Evolutionary conservation across 2,113 vertebrate genomes (phyloP), one percentile per base, ranked within the genome.

Genomic region (Anser cygnoides): DNA sequence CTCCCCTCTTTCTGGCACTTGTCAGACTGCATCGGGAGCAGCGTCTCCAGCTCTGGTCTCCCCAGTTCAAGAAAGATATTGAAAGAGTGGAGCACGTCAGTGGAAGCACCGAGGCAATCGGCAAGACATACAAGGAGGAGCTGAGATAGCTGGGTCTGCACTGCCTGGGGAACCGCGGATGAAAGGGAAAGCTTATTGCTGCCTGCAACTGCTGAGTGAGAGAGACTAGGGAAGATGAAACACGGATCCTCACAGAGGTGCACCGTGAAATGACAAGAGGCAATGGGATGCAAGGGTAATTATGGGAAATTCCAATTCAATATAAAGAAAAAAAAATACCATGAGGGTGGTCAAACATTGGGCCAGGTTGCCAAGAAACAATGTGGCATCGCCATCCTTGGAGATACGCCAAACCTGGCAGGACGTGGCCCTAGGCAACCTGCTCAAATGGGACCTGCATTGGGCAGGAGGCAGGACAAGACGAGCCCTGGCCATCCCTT

Each of bases 1-100:
- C 90, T 71, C 93, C 83, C 41, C 73, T 86, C 83, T 65, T 86
- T 37, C 63, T 91, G 93, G 94, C 89, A 87, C 77, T 68, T 70
- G 39, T 50, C 52, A 87, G 49, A 10, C 29, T 82, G 89, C 54
- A 87, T n/a, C 89, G 44, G 77, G 37, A 95, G 61, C 35, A 75
- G 46, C 12, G 41, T 21, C 25, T 87, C 44, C 84, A 94, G 76
- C 70, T 75, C 84, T 84, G 31, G 57, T 91, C 89, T 92, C 88
- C 46, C 65, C 66, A 78, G 52, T 52, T 39, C 52, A 87, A 50
- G 61, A 22, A 39, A 92, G 57, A 25, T 13, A 66, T 1, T 54
- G 62, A 76, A 95, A 89, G 15, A 49, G 58, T 10, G 35, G 43
- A 91, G n/a, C 31, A 80, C 58, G 43, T 58, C 3, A 0, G 43